Evolutionary conservation across 2,797 vertebrate species (phyloP), one percentile per base, ranked within the genome.

Genomic region (Luscinia megarhynchos): DNA sequence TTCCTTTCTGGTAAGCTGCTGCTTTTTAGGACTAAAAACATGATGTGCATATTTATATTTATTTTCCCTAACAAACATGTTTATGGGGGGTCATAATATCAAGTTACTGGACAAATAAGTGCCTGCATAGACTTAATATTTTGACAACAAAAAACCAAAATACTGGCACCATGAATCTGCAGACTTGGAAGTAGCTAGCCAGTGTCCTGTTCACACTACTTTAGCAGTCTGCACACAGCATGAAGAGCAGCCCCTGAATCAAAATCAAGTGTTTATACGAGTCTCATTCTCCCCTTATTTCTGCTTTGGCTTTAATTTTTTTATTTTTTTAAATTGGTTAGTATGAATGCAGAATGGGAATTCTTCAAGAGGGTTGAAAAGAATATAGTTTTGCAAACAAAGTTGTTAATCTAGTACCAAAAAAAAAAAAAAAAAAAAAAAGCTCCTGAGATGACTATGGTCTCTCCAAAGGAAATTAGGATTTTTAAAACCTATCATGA

Each of bases 401-500:
- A 93, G n/a, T 66, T 77, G 63, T 78, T 94, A 51, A 86, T 36
- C 20, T 51, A 58, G 79, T 38, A 48, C 59, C 4, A 48, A 75
- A 76, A 92, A 81, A 83, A 40, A 77, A 73, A 92, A 84, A 81
- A 8, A 50, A 40, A 79, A 74, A 92, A 84, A 76, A 54, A 69
- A 32, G 7, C 45, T 87, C 46, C 59, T 38, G 51, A 54, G 36
- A 91, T 90, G 85, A 92, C 87, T 88, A 85, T 84, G 51, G 46
- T 76, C 82, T 73, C 75, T 89, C 63, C 89, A 40, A 80, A 87
- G 77, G 34, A 81, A 75, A 46, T 38, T 38, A 38, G 38, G 4
- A 21, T 16, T 70, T 67, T 64, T 55, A 38, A 51, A 89, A 74
- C 68, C 36, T 86, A 32, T 54, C n/a, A 51, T 30, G 27, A 58